Conservation (phyloP, 2,113 vertebrate genomes). For the Gallinago jamesoni region DNA sequence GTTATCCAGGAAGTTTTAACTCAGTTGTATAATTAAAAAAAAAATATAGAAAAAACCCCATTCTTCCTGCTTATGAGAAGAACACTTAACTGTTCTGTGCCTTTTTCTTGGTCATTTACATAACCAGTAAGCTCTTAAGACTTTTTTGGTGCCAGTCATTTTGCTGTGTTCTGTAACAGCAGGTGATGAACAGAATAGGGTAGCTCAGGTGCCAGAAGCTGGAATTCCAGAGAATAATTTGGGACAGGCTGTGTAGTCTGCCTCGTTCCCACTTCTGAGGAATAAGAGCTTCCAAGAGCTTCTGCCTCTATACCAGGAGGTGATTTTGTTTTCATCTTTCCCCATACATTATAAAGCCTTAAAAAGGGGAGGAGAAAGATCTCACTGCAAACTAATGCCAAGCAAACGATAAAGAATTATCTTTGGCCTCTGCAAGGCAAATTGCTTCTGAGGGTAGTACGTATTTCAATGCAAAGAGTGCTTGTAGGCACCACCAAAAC, state of each 20-base stretch:
- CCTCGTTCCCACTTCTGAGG: neutral
- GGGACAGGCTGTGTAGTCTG: neutral
- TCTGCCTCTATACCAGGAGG: neutral
- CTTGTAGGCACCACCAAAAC: neutral
- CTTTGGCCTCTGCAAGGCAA: neutral
- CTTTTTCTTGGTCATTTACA: neutral
- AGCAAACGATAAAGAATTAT: neutral
- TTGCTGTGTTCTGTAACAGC: neutral
- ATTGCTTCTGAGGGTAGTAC: fast-evolving
- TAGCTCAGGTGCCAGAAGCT: neutral
- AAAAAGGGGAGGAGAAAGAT: neutral
- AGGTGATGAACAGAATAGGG: neutral
- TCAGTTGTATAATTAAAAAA: neutral
- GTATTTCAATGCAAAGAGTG: neutral
- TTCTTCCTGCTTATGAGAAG: neutral
- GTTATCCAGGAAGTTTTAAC: neutral
- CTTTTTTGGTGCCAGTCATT: neutral
- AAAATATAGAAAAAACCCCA: neutral
- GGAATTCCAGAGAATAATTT: neutral
- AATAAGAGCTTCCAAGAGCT: neutral
- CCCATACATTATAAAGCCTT: neutral
- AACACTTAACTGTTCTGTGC: neutral
- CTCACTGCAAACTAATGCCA: neutral
- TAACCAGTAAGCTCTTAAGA: neutral
- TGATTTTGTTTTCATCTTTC: neutral